Base-by-base conservation (phyloP, 2,113 vertebrate genomes). In the Etia nguti region DNA sequence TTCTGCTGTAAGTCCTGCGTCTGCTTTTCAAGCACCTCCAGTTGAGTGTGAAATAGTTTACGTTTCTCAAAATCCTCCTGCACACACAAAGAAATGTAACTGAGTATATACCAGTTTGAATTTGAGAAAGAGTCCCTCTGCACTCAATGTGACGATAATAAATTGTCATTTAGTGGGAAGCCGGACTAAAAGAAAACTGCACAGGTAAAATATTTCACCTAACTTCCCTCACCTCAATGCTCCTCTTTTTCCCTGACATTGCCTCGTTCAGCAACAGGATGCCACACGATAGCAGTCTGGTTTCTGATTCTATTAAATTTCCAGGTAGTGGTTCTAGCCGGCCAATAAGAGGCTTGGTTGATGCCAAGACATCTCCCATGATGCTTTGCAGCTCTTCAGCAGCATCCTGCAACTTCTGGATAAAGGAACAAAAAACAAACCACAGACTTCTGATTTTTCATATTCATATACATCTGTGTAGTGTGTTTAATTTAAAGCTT, bases 201-300 rank as follows among this genome's bases (percentile, higher is more conserved):
- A 48, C 68, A 29, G 15, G 43, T 20, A 77, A 41, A 52, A 77
- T 55, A 55, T 29, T 41, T 55, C 20, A 83, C n/a, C 54, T 6
- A 29, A 4, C 20, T 38, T 41, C 29, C 24, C 84, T 90, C 87
- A 99, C 98, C 98, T 97, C 93, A 70, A 97, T 91, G 68, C 96
- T 95, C 52, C 89, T 92, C 68, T 92, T 89, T 90, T 95, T 97
- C 46, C 79, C 89, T 65, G 94, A 94, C 46, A 97, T 79, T n/a
- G 93, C 94, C 89, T 95, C 94, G 79, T 96, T 96, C 93, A 99
- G 92, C 86, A 95, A 95, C 36, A 94, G 85, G 60, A 96, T 87
- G 60, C 96, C 96, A 80, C 96, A 96, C 12, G 97, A 96, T 2
- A 96, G 91, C 46, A 96, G 82, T 38, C 79, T 90, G 46, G 95